These are phyloP conservation scores for Drosophila eugracilis DNA, from an alignment of 1,140 invertebrate genomes.

Conservation along the genomic window DNA sequence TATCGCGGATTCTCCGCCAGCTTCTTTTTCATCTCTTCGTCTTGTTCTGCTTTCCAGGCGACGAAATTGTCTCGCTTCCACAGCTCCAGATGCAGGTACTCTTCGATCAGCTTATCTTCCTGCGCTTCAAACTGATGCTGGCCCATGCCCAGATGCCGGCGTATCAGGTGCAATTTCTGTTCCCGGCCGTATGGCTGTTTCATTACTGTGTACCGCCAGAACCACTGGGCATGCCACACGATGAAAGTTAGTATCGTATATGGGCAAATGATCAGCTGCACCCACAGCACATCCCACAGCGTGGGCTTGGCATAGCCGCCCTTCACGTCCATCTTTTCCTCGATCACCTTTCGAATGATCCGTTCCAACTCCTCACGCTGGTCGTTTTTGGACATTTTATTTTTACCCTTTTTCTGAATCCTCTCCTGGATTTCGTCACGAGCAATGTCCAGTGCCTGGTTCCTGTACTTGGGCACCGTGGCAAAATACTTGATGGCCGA, in stretches of 20 bases:
- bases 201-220: constrained; percentile 91
- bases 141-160: constrained; percentile 90
- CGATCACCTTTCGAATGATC: constrained; percentile 92
- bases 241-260: constrained; percentile 89
- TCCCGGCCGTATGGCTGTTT: constrained; percentile 91
- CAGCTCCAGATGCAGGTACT: constrained; percentile 90
- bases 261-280: constrained; percentile 92
- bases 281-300: constrained; percentile 91
- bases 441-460: constrained; percentile 92
- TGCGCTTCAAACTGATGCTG: constrained; percentile 89
- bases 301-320: constrained; percentile 94
- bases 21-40: constrained; percentile 93
- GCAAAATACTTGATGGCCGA: constrained; percentile 94
- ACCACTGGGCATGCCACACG: constrained; percentile 91
- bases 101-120: constrained; percentile 90
- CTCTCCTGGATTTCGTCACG: constrained; percentile 88
- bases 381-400: constrained; percentile 88
- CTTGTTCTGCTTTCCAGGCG: constrained; percentile 92
- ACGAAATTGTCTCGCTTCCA: constrained; percentile 93
- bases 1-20: constrained; percentile 91
- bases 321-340: constrained; percentile 96
- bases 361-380: constrained; percentile 91
- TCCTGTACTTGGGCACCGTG: constrained; percentile 94
- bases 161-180: constrained; percentile 93
- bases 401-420: constrained; percentile 85